These are phyloP conservation scores for Saimiri boliviensis DNA, from an alignment of 2,113 vertebrate genomes.

Conservation along the genomic window DNA sequence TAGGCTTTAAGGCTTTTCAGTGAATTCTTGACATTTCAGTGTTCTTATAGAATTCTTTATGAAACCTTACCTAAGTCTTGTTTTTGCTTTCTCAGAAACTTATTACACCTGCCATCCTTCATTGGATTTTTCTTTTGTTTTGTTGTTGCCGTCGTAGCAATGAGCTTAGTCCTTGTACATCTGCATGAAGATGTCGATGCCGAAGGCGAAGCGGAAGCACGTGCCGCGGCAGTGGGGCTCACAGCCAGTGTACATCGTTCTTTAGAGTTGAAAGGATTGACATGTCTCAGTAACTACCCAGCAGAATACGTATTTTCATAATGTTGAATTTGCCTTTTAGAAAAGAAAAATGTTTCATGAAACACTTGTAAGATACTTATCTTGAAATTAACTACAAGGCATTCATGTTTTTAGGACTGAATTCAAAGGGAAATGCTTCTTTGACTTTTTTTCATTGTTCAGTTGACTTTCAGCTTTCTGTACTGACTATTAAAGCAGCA, in stretches of 20 bases:
- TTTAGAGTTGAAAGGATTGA: neutral
- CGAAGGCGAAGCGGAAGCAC: accelerated
- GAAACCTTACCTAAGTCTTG: neutral
- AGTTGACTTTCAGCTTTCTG: neutral
- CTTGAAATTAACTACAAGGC: slow-evolving; percentile 52
- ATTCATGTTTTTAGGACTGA: slow-evolving; percentile 48
- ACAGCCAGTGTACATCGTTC: accelerated
- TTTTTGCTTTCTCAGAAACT: neutral
- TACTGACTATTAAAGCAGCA: slow-evolving; percentile 49
- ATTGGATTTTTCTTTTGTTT: neutral
- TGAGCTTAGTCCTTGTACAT: neutral
- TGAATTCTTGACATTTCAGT: slow-evolving; percentile 6
- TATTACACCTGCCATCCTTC: neutral
- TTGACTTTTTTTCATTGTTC: slow-evolving; percentile 18
- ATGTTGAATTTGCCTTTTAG: neutral
- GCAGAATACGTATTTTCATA: neutral
- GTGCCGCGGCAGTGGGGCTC: neutral
- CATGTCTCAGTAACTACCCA: neutral
- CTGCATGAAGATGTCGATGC: neutral
- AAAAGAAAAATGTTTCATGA: slow-evolving; percentile 70
- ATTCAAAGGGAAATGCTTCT: slow-evolving; percentile 65
- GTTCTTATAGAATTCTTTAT: neutral
- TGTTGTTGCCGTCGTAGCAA: neutral
- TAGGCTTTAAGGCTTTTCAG: slow-evolving; percentile 3
- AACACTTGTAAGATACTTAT: slow-evolving; percentile 73